Evolutionary conservation across 2,888 invertebrate species (phyloP).

Genomic region (Arrhopalites spinosus): DNA sequence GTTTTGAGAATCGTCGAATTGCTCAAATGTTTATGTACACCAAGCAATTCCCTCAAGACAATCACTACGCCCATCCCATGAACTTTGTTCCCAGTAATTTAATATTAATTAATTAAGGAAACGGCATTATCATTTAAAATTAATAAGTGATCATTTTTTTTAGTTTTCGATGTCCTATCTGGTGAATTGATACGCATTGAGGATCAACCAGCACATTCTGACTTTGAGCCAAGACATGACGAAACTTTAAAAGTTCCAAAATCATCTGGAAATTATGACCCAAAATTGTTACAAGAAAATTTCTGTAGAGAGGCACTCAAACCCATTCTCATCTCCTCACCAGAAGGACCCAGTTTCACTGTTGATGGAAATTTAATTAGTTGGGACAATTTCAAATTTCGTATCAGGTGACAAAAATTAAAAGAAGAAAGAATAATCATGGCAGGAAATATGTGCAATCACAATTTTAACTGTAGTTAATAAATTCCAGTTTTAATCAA

Average conservation of each 20-base stretch:
- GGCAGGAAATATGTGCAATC: too few relatives aligned
- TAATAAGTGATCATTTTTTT: constrained; percentile 10
- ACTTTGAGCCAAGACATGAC: constrained; percentile 33
- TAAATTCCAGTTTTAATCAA: constrained; percentile 45
- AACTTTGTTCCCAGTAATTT: constrained; percentile 46
- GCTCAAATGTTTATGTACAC: constrained; percentile 52
- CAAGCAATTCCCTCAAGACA: constrained; percentile 46
- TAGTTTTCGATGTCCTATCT: constrained; percentile 48
- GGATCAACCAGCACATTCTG: constrained; percentile 45
- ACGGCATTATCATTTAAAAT: background rate
- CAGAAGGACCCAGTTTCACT: constrained; percentile 51
- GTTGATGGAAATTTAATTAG: constrained; percentile 45
- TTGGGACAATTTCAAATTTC: constrained; percentile 52
- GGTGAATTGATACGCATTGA: constrained; percentile 47
- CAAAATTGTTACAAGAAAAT: constrained; percentile 31
- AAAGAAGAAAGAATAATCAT: background rate
- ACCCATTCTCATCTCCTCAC: constrained; percentile 42
- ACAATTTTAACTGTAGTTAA: background rate
- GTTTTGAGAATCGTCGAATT: constrained; percentile 43
- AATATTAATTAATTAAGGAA: background rate
- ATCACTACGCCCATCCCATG: constrained; percentile 53
- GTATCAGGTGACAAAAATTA: constrained; percentile 43
- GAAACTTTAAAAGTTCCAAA: constrained; percentile 37
- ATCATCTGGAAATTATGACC: constrained; percentile 46
- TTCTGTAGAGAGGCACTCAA: constrained; percentile 37